Evolutionary conservation across 2,797 vertebrate species (phyloP), one percentile per base, ranked within the genome.

Genomic region (Hyperoplus immaculatus): DNA sequence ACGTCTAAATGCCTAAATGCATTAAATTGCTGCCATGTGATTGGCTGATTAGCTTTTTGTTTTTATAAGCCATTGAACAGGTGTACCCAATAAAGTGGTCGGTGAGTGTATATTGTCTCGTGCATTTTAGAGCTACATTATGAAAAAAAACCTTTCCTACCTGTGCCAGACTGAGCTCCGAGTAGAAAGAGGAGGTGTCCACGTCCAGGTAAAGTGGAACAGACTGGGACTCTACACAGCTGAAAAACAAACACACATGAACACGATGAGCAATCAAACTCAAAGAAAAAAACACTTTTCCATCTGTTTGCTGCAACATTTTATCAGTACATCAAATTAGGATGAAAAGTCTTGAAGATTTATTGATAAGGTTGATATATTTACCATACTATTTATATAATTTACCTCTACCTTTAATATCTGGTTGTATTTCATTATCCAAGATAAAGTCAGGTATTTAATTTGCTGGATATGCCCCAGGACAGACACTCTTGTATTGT

Each of bases 181-280:
- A 90, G 90, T 94, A 96, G 86, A 96, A 96, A 3, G 94, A 94
- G 0, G 95, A 95, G 0, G 95, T 95, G 86, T 96, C 89, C 51
- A 96, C 95, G n/a, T 96, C 95, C 89, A 96, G 88, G 85, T 95
- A 93, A 49, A 96, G 84, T 3, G 94, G 90, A 39, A 95, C 87
- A 13, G 90, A 93, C 85, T 96, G 93, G 0, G 94, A 93, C 85
- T 95, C 94, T 9, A 92, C 91, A 91, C 95, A 96, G 69, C 95
- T 96, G 78, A 15, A 80, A 10, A 88, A 29, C 11, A 82, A 77
- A 66, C 14, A 70, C 54, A 57, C 7, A 66, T 0, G 13, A 55
- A 21, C 8, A 5, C 42, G 59, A 18, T 77, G 10, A 88, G 49
- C 65, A 29, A 29, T 43, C 1, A 47, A 0, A 14, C 68, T 14